Base-by-base conservation (phyloP, 2,888 invertebrate species). In the Hydraecia micacea region DNA sequence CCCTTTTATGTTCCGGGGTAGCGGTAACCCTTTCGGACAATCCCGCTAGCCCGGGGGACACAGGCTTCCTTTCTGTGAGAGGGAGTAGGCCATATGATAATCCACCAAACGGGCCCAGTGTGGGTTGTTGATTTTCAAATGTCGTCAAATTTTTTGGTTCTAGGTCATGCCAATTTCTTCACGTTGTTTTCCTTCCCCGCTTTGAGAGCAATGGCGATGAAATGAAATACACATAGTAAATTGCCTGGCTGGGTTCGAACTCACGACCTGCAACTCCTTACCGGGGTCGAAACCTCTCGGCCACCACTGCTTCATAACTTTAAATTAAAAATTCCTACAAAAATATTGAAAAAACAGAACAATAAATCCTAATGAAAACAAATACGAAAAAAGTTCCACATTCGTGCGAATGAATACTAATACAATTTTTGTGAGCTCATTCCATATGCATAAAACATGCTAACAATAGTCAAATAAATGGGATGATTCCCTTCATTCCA, bases 381-480 rank as follows among this genome's bases (percentile, higher is more conserved):
- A 69, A 32, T 28, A 32, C 5, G 11, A n/a, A 67, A 46, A 36
- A 52, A 32, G 11, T 0, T 21, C 8, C 9, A 25, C 8, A 63
- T 46, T 69, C 83, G 70, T 70, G 63, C 25, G 63, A 65, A 67
- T 68, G 73, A 79, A 85, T 83, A 76, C 36, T n/a, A 72, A 65
- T 55, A 3, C 25, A 60, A 42, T 71, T 73, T 80, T 65, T 62
- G 63, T 18, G 49, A 71, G 25, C 39, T 65, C 39, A 75, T 73
- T 79, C 52, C 32, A 63, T 65, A 77, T 85, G 70, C 68, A 77
- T 82, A 70, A 73, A 87, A 74, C 60, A 74, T 67, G 65, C 39
- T 69, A 75, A 85, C 80, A 83, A 85, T 76, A 83, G 76, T 69
- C 72, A 82, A 84, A 82, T 81, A 81, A 79, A 75, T 69, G 65